These are phyloP conservation scores for Caenorhabditis brenneri DNA, from an alignment of 1,140 invertebrate genomes.

Conservation along the genomic window DNA sequence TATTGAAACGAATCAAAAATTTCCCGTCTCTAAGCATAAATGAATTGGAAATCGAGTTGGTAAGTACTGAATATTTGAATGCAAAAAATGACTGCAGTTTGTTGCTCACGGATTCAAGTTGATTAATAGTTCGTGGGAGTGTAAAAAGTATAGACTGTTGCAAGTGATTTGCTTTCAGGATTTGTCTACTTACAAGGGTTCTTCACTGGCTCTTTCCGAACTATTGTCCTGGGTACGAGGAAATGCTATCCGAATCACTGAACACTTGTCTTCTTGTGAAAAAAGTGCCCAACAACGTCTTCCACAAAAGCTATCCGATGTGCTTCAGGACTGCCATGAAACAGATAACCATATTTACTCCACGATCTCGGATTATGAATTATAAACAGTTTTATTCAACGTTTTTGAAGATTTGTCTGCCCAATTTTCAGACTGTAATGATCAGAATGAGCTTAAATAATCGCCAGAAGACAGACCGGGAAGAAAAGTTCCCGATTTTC, in stretches of 20 bases:
- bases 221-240: slow-evolving; percentile 66
- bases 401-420: too few relatives aligned
- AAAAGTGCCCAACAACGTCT: neutral
- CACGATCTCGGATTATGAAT: slow-evolving; percentile 37
- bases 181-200: neutral
- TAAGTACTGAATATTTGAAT: too few relatives aligned
- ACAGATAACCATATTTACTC: slow-evolving; percentile 45
- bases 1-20: slow-evolving; percentile 44
- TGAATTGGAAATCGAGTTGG: neutral
- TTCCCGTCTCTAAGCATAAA: neutral
- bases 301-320: slow-evolving; percentile 30
- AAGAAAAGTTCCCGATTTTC: too few relatives aligned
- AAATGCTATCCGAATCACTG: slow-evolving; percentile 61
- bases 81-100: too few relatives aligned
- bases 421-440: too few relatives aligned
- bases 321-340: neutral
- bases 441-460: too few relatives aligned
- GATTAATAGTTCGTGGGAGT: too few relatives aligned
- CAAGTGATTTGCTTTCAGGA: neutral
- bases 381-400: too few relatives aligned
- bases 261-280: slow-evolving; percentile 47
- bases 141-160: neutral
- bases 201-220: slow-evolving; percentile 57
- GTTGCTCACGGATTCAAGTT: too few relatives aligned
- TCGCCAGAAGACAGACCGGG: too few relatives aligned